Evolutionary conservation across 2,888 invertebrate genomes (phyloP).

Genomic region (Spodoptera exigua): DNA sequence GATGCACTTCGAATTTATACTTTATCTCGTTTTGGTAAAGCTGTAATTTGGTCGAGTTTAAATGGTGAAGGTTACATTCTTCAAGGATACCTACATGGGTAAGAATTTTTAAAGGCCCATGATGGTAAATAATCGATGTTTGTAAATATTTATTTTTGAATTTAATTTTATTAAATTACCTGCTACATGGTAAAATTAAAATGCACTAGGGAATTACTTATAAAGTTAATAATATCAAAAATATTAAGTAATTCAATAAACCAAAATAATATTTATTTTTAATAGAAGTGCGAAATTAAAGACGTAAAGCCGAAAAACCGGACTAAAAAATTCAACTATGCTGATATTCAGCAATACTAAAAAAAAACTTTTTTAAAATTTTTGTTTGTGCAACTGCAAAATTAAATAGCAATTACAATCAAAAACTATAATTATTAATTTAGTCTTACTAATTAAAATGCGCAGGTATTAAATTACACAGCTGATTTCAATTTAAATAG

Average conservation of each 20-base stretch:
- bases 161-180: too few relatives aligned
- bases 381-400: neutral
- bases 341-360: neutral
- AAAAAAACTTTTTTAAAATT: neutral
- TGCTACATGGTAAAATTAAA: too few relatives aligned
- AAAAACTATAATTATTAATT: constrained; percentile 8
- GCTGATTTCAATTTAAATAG: constrained; percentile 17
- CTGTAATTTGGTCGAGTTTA: constrained; percentile 3
- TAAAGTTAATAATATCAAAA: too few relatives aligned
- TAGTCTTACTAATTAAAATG: constrained; percentile 10
- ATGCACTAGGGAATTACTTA: too few relatives aligned
- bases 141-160: too few relatives aligned
- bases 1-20: constrained; percentile 20
- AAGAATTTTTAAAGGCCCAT: too few relatives aligned
- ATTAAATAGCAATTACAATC: neutral
- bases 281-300: neutral
- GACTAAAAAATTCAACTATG: neutral
- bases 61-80: constrained; percentile 12
- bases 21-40: neutral
- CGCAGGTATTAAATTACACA: constrained; percentile 47
- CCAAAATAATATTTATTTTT: too few relatives aligned
- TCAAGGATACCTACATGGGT: constrained; percentile 11
- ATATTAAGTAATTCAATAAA: too few relatives aligned
- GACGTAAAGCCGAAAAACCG: constrained; percentile 10
- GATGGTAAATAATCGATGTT: too few relatives aligned